Evolutionary conservation across 2,113 vertebrate genomes (phyloP).

Genomic region (Malurus melanocephalus): DNA sequence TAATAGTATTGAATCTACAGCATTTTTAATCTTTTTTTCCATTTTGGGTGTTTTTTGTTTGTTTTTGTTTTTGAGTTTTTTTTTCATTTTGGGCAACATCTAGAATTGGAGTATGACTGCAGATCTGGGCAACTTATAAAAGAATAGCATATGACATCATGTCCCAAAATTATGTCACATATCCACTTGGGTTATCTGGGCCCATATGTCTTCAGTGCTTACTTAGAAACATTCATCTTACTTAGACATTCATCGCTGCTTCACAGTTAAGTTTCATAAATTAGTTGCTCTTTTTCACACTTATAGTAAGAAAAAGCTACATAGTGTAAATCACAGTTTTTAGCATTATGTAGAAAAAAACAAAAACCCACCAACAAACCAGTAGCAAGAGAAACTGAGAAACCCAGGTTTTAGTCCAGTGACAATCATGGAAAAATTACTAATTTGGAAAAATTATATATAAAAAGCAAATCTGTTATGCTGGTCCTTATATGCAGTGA

Average conservation of each 20-base stretch:
- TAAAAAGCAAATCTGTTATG: neutral
- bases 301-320: neutral
- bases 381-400: neutral
- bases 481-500: neutral
- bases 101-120: neutral
- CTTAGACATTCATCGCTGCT: neutral
- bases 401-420: neutral
- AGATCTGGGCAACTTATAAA: neutral
- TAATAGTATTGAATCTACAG: neutral
- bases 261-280: neutral
- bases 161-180: neutral
- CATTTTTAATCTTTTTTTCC: neutral
- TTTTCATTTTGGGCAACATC: neutral
- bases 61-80: neutral
- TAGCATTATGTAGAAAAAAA: neutral
- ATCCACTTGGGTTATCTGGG: neutral
- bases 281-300: neutral
- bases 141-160: neutral
- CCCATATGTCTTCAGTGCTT: neutral
- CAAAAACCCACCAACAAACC: neutral
- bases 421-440: neutral
- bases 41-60: neutral
- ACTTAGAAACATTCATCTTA: neutral
- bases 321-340: neutral
- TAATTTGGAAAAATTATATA: neutral